These are phyloP conservation scores for Drosophila austrosaltans DNA, from an alignment of 2,888 invertebrate genomes.

Conservation along the genomic window DNA sequence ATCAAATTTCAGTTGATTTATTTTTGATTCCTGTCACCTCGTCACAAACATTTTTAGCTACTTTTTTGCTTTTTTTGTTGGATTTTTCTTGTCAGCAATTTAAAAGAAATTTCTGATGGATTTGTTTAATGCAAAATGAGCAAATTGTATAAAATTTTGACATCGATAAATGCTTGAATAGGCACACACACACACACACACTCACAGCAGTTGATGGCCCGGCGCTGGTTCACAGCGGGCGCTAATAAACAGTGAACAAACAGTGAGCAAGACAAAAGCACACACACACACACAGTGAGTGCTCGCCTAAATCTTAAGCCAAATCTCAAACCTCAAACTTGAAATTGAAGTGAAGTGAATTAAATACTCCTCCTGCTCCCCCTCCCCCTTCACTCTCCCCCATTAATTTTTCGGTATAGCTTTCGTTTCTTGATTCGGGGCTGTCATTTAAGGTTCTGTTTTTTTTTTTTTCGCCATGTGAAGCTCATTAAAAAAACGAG, in stretches of 20 bases:
- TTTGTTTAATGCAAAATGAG: conserved; percentile 16
- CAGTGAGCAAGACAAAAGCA: conserved; percentile 9
- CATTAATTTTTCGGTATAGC: neutral
- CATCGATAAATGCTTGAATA: conserved; percentile 22
- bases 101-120: conserved; percentile 17
- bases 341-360: neutral
- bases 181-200: neutral
- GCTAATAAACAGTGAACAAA: conserved; percentile 15
- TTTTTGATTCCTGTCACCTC: neutral
- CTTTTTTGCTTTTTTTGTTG: conserved; percentile 4
- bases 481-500: conserved; percentile 11
- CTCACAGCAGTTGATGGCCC: conserved; percentile 7
- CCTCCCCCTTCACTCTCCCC: neutral
- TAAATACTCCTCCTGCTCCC: neutral
- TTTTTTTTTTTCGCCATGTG: neutral
- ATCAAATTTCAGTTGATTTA: neutral
- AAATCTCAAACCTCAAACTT: neutral
- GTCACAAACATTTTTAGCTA: neutral
- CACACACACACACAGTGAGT: neutral
- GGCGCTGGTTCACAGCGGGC: conserved; percentile 10
- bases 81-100: conserved; percentile 14
- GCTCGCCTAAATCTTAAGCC: conserved; percentile 1
- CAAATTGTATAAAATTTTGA: conserved; percentile 20
- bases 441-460: conserved; percentile 1
- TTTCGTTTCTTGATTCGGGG: neutral